Percentiles rank a stretch among this genome's conserved stretches.
These are phyloP conservation scores for Caenorhabditis briggsae DNA, from an alignment of 1,140 invertebrate species.

Conservation along the genomic window DNA sequence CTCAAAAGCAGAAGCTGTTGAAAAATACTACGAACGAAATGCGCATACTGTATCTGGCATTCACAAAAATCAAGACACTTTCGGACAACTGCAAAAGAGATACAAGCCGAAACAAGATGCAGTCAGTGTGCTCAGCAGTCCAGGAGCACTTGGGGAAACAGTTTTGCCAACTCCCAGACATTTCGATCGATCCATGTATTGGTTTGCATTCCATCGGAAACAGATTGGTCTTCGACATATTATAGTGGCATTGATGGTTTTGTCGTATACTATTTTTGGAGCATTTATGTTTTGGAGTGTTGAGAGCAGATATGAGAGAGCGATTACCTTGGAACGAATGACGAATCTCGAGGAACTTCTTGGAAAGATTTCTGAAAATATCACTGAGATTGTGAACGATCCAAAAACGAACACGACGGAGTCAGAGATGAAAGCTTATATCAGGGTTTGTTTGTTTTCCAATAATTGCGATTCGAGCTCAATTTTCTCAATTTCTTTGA, in stretches of 20 bases:
- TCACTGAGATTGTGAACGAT: conserved; percentile 11
- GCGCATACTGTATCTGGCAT: conserved; percentile 21
- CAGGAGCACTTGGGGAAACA: conserved; percentile 14
- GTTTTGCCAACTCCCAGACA: background rate
- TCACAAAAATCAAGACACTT: conserved; percentile 17
- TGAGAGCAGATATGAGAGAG: conserved; percentile 13
- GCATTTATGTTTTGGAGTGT: conserved; percentile 34
- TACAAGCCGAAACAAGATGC: conserved; percentile 38
- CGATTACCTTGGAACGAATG: background rate
- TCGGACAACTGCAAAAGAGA: conserved; percentile 35
- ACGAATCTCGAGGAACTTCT: conserved; percentile 15
- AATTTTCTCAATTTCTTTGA: too few species aligned
- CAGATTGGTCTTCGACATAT: conserved; percentile 27
- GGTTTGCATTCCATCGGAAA: conserved; percentile 44
- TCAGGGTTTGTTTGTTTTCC: background rate
- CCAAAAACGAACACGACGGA: background rate
- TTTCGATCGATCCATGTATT: conserved; percentile 38
- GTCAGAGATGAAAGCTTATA: conserved; percentile 25
- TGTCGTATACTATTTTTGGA: conserved; percentile 24
- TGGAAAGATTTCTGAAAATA: conserved; percentile 8
- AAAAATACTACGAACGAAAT: conserved; percentile 43
- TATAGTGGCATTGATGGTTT: conserved; percentile 8
- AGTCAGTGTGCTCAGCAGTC: conserved; percentile 32
- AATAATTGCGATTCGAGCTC: too few species aligned
- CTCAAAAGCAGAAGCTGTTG: conserved; percentile 18